Conservation (phyloP, 2,113 vertebrate species). For the Petaurus breviceps region DNA sequence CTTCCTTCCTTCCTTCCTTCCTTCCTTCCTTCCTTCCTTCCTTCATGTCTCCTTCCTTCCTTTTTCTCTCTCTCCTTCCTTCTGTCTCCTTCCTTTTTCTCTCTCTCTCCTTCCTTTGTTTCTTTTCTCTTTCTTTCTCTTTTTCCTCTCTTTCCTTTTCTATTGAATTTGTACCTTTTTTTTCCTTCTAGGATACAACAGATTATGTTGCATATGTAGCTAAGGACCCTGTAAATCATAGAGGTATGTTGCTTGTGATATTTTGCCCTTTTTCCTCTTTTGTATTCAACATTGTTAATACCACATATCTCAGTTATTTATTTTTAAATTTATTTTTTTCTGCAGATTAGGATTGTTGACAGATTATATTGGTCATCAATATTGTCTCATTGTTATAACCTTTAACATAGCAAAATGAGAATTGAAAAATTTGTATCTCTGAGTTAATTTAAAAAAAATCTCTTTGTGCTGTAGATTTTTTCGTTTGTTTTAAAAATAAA, state of each 20-base stretch:
- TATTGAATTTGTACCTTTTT: not conserved
- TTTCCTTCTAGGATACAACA: slow-evolving; percentile 91
- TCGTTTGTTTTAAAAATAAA: not conserved
- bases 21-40: not conserved
- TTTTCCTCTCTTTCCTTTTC: not conserved
- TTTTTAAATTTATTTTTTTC: not conserved
- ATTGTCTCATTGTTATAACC: not conserved
- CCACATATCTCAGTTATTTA: not conserved
- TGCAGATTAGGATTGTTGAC: not conserved
- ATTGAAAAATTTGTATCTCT: not conserved
- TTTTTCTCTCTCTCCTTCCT: no score
- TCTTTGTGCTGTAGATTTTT: not conserved
- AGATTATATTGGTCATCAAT: not conserved
- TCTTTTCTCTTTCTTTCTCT: not conserved
- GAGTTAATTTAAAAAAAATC: not conserved
- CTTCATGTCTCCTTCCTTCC: no score
- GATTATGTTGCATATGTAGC: slow-evolving; percentile 98
- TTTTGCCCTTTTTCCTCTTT: slow-evolving; percentile 28
- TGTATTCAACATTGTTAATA: not conserved
- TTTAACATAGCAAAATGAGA: not conserved
- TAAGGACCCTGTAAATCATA: slow-evolving; percentile 97
- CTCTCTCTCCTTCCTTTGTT: not conserved
- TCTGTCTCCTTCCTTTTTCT: accelerated
- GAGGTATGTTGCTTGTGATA: slow-evolving; percentile 88
- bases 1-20: not conserved